Conservation (phyloP, 1,140 invertebrate genomes). For the Macrobrachium rosenbergii region DNA sequence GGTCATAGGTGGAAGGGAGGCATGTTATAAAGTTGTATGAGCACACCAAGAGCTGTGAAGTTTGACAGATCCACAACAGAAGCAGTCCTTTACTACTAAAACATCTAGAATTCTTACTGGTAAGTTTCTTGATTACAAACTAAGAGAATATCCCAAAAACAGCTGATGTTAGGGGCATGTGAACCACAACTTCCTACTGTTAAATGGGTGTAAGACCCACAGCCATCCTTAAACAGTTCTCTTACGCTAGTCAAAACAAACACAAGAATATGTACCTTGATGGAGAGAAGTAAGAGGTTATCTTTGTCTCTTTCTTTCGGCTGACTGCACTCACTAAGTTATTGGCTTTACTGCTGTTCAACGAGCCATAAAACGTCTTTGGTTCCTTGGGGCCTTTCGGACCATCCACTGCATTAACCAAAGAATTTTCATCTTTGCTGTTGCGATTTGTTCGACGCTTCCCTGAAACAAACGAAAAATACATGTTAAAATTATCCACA, state of each 20-base stretch:
- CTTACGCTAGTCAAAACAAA: too few relatives aligned
- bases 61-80: too few relatives aligned
- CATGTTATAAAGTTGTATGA: too few relatives aligned
- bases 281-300: slow-evolving; percentile 49
- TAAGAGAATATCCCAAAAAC: too few relatives aligned
- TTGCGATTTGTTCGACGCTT: slow-evolving; percentile 44
- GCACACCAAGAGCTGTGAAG: too few relatives aligned
- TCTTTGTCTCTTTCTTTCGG: slow-evolving; percentile 30
- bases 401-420: slow-evolving; percentile 38
- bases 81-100: too few relatives aligned
- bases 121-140: too few relatives aligned
- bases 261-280: slow-evolving; percentile 28
- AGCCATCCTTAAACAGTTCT: too few relatives aligned
- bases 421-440: slow-evolving; percentile 56
- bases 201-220: neutral
- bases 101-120: too few relatives aligned
- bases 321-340: neutral
- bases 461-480: slow-evolving; percentile 38
- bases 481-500: too few relatives aligned
- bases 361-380: slow-evolving; percentile 26
- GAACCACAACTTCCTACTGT: neutral
- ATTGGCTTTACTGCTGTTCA: slow-evolving; percentile 24
- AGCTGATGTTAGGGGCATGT: neutral
- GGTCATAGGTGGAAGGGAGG: too few relatives aligned
- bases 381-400: slow-evolving; percentile 52